Percentiles rank a stretch among this genome's conserved stretches.
Evolutionary conservation across 1,140 invertebrate genomes (phyloP).

Genomic region (Hetaerina americana): DNA sequence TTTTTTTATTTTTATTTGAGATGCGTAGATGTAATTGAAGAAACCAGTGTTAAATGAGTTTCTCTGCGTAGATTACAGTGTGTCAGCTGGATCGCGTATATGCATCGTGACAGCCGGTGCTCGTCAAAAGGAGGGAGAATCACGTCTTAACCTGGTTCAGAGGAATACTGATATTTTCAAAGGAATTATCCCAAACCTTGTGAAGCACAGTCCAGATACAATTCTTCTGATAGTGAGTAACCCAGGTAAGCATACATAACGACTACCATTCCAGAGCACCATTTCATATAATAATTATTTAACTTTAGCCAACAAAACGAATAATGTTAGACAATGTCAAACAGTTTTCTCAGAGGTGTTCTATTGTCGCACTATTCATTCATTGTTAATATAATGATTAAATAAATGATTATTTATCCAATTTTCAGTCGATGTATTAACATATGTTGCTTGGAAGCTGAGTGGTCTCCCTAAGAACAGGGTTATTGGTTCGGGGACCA

Average conservation of each 20-base stretch:
- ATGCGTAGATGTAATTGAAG: no score
- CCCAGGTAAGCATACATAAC: constrained; percentile 38
- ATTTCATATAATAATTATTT: no score
- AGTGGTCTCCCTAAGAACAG: constrained; percentile 73
- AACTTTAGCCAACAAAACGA: no score
- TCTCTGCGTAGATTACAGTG: constrained; percentile 47
- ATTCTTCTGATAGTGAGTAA: constrained; percentile 82
- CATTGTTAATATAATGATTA: not conserved
- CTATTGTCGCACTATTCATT: not conserved
- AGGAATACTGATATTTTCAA: constrained; percentile 83
- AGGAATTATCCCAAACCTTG: constrained; percentile 62
- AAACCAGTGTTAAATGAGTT: constrained; percentile 10
- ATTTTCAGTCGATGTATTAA: constrained; percentile 62
- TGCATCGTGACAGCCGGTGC: constrained; percentile 82
- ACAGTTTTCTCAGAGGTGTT: no score
- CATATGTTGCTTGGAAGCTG: constrained; percentile 86
- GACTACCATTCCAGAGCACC: not conserved
- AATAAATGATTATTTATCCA: not conserved
- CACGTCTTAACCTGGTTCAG: constrained; percentile 67
- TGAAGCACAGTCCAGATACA: constrained; percentile 74
- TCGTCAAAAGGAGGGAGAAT: constrained; percentile 75
- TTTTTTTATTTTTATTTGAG: no score
- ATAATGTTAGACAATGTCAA: no score
- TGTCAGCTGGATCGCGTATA: constrained; percentile 63
- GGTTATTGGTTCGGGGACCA: constrained; percentile 82